Conservation (phyloP, 1,140 invertebrate species). For the fruit fly (Drosophila melanogaster) region Release_6_plus_ISO1_MT NC_004354.4:17614501-17615000, state of each 20-base stretch:
- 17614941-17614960: slow-evolving; percentile 15
- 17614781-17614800: slow-evolving; percentile 10
- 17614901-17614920: slow-evolving; percentile 51
- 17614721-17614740: slow-evolving; percentile 41
- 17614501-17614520: background rate
- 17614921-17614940: slow-evolving; percentile 23
- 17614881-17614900: slow-evolving; percentile 53
- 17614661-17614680: slow-evolving; percentile 4
- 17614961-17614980: slow-evolving; percentile 1
- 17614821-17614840: slow-evolving; percentile 7
- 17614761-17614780: slow-evolving; percentile 45
- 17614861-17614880: slow-evolving; percentile 54
- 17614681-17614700: slow-evolving; percentile 46
- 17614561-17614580: background rate
- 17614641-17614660: slow-evolving; percentile 40
- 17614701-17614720: slow-evolving; percentile 16
- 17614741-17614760: slow-evolving; percentile 50
- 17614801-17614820: slow-evolving; percentile 18
- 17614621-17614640: slow-evolving; percentile 33
- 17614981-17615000: slow-evolving; percentile 27
- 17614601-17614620: slow-evolving; percentile 4
- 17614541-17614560: background rate
- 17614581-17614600: background rate
- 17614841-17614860: slow-evolving; percentile 41
- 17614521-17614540: too few relatives aligned